Percentiles rank a stretch among this genome's conserved stretches.
phyloP scores from a whole-genome alignment of 2,888 invertebrate species.

The Chymomyza caudatula region DNA sequence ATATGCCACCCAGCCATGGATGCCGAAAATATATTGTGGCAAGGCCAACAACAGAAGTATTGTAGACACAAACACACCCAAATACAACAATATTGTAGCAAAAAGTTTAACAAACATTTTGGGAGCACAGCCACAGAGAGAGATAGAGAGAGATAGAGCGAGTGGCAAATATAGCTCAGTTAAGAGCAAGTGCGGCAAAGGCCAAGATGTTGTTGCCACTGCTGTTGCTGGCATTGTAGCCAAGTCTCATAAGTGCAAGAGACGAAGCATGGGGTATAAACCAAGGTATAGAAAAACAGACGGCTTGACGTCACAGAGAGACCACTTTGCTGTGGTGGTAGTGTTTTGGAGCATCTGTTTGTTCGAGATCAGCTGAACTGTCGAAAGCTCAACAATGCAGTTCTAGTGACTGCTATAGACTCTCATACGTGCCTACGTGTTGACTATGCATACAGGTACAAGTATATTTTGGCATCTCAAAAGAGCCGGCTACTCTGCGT shows the following conservation, averaged over 20 bases:
- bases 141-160: background rate
- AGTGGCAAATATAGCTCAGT: background rate
- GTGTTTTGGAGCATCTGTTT: too few species aligned
- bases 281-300: too few species aligned
- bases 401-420: too few species aligned
- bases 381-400: too few species aligned
- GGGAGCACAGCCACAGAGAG: background rate
- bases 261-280: background rate
- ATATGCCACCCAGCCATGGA: background rate
- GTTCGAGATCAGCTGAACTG: too few species aligned
- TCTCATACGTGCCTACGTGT: too few species aligned
- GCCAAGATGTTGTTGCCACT: background rate
- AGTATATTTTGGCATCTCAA: too few species aligned
- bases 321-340: too few species aligned
- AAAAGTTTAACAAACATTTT: slow-evolving; percentile 42
- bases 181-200: background rate
- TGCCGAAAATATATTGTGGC: background rate
- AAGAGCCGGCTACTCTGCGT: too few species aligned
- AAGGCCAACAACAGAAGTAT: background rate
- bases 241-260: too few species aligned
- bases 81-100: slow-evolving; percentile 19
- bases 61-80: background rate
- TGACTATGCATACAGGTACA: too few species aligned
- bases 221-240: background rate
- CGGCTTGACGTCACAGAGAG: too few species aligned